Percentiles rank a stretch among this genome's conserved stretches.
Evolutionary conservation across 1,140 invertebrate genomes (phyloP).

Genomic region (Penaeus japonicus): DNA sequence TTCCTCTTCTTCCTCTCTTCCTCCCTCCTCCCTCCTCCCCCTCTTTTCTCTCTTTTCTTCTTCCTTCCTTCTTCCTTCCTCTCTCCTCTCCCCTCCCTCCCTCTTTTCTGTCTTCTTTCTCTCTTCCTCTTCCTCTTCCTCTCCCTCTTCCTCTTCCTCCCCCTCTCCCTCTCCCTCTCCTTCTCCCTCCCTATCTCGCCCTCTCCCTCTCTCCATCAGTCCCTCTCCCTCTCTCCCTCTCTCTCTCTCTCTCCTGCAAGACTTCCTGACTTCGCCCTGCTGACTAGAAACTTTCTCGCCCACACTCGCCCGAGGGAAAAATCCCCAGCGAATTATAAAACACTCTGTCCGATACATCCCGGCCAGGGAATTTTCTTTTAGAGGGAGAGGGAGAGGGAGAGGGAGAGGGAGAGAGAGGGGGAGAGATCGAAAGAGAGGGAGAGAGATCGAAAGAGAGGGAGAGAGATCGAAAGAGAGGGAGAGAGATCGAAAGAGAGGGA

Average conservation of each 20-base stretch:
- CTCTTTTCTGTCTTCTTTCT: background rate
- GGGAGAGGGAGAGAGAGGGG: too few relatives aligned
- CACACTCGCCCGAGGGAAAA: too few relatives aligned
- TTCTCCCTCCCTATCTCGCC: background rate
- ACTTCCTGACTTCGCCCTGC: background rate
- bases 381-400: background rate
- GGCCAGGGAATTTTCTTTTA: too few relatives aligned
- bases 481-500: too few relatives aligned
- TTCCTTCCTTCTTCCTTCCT: background rate
- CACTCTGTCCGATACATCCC: too few relatives aligned
- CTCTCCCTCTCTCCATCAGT: slow-evolving; percentile 10
- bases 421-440: too few relatives aligned
- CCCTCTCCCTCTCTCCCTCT: background rate
- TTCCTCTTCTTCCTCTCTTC: background rate
- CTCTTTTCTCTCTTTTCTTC: background rate
- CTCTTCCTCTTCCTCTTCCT: background rate
- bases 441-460: too few relatives aligned
- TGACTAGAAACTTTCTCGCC: background rate
- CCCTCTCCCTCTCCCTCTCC: slow-evolving; percentile 27
- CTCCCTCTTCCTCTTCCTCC: slow-evolving; percentile 8
- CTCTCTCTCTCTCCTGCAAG: background rate
- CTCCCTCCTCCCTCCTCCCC: background rate
- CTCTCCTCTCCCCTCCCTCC: background rate
- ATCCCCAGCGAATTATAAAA: too few relatives aligned
- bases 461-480: too few relatives aligned